Evolutionary conservation across 2,797 vertebrate species (phyloP), one percentile per base, ranked within the genome.

Genomic region (Pantherophis alleghaniensis): DNA sequence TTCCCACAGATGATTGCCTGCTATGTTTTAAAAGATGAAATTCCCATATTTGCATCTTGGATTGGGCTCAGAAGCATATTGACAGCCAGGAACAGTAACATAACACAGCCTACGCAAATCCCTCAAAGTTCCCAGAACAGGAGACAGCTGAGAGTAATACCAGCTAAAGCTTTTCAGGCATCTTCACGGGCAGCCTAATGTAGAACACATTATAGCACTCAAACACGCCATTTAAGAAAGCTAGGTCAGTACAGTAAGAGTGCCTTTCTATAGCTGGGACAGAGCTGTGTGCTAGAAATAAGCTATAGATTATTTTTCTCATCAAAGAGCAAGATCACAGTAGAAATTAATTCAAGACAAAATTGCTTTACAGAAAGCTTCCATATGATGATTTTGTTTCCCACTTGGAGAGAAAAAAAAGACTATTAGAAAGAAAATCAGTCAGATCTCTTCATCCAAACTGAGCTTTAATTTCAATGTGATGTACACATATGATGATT

Each of bases 391-490:
- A 61, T 60, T 61, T 4, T 66, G 20, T 47, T 53, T 20, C 47
- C 22, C 13, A 18, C 32, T 79, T 79, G 37, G 53, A 32, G 69
- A 7, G 3, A 57, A 74, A 90, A 57, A 57, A 57, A 10, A 9
- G 26, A 53, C 24, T 57, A 4, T 42, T 79, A 37, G 69, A 83
- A 57, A 79, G 42, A 18, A 4, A 32, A 28, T 18, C 9, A 16
- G 22, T 32, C 12, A 42, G 16, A 59, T 83, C 53, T 69, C 28
- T 32, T 87, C 90, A 91, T 59, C 3, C 86, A 69, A 20, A 22
- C 37, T 22, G 9, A 9, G 83, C 92, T 90, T 93, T 95, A 88
- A 51, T 37, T 90, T 95, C 87, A 94, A 24, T 42, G 90, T 91
- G 91, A 93, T 60, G n/a, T 32, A 92, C 92, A 93, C 93, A 86